phyloP scores from a whole-genome alignment of 2,888 invertebrate genomes.

The Drosophila histrio region DNA sequence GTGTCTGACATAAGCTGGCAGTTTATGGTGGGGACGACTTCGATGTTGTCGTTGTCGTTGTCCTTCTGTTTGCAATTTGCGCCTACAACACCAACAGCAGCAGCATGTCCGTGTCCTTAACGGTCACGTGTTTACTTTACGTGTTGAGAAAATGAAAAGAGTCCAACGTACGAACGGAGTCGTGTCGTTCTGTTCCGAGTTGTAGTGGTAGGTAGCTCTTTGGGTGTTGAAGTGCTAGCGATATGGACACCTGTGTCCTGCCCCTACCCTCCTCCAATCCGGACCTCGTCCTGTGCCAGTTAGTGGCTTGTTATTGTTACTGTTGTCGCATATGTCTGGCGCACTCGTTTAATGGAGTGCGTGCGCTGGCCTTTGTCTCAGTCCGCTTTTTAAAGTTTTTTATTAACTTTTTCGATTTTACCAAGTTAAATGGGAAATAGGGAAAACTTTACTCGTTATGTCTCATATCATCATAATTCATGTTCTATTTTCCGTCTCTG shows the following conservation, averaged over 20 bases:
- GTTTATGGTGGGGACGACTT: constrained; percentile 61
- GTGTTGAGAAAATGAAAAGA: constrained; percentile 80
- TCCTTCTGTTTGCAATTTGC: constrained; percentile 80
- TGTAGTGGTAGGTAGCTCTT: constrained; percentile 19
- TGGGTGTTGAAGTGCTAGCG: constrained; percentile 72
- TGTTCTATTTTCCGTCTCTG: constrained; percentile 56
- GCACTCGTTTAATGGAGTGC: constrained; percentile 71
- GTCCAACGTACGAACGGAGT: constrained; percentile 33
- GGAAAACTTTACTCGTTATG: constrained; percentile 66
- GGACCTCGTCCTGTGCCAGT: constrained; percentile 43
- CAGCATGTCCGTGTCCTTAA: constrained; percentile 66
- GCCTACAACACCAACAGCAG: constrained; percentile 73
- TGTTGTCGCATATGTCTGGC: constrained; percentile 58
- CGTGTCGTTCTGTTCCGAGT: constrained; percentile 10
- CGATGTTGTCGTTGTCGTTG: constrained; percentile 46
- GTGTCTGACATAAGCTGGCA: constrained; percentile 79
- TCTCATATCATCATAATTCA: constrained; percentile 72
- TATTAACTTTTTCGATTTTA: constrained; percentile 75
- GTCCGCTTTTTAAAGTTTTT: constrained; percentile 58
- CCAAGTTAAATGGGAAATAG: constrained; percentile 71
- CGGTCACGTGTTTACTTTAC: constrained; percentile 80
- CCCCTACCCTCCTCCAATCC: not conserved
- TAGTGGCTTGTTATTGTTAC: constrained; percentile 69
- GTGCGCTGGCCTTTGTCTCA: constrained; percentile 52
- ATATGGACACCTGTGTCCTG: constrained; percentile 75